These are phyloP conservation scores for Drosophila novamexicana DNA, from an alignment of 1,140 invertebrate species.

Conservation along the genomic window DNA sequence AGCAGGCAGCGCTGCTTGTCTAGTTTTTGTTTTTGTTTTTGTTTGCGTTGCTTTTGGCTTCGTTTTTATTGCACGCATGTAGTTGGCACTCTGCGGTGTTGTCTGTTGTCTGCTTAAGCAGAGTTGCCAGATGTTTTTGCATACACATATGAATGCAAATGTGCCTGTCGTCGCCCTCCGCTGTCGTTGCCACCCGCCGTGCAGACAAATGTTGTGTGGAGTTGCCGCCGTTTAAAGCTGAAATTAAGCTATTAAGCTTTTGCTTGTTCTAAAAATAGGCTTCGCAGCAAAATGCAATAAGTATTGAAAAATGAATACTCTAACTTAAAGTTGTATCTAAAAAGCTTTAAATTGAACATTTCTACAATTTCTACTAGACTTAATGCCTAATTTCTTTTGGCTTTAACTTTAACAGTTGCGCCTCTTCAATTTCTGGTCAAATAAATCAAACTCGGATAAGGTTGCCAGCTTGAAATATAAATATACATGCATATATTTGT, in stretches of 20 bases:
- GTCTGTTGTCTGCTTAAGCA: constrained; percentile 37
- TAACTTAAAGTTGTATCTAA: too few species aligned
- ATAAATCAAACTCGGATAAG: constrained; percentile 42
- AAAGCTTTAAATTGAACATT: too few species aligned
- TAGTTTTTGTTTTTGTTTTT: constrained; percentile 17
- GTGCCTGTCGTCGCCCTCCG: constrained; percentile 2
- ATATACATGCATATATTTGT: not conserved
- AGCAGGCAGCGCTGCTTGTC: constrained; percentile 12
- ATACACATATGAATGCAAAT: constrained; percentile 8
- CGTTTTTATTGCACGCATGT: constrained; percentile 42
- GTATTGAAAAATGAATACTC: too few species aligned
- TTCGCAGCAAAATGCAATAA: too few species aligned
- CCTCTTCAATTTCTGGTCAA: constrained; percentile 14
- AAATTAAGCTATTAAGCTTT: constrained; percentile 3
- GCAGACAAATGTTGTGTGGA: not conserved
- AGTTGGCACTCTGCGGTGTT: constrained; percentile 39
- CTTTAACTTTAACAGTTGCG: not conserved
- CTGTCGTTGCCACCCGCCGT: not conserved
- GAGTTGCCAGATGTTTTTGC: constrained; percentile 45
- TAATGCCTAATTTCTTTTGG: not conserved
- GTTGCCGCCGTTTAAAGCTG: not conserved
- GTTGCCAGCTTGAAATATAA: constrained; percentile 27
- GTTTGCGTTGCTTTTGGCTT: constrained; percentile 10
- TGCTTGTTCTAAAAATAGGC: not conserved
- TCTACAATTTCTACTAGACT: not conserved